Evolutionary conservation across 2,888 invertebrate genomes (phyloP), one percentile per base, ranked within the genome.

Genomic region (Caenorhabditis wallacei): DNA sequence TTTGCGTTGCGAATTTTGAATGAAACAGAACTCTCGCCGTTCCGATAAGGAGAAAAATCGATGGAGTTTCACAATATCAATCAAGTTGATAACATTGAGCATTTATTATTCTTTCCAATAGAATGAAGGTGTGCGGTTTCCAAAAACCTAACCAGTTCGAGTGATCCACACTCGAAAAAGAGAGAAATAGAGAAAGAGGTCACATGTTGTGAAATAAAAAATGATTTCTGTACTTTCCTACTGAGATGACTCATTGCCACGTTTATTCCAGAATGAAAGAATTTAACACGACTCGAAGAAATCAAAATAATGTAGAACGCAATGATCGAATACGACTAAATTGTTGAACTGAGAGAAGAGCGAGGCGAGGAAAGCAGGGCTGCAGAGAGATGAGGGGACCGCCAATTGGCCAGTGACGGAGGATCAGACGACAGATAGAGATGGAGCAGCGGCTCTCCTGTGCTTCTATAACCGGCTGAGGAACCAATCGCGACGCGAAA

Each of bases 391-490:
- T 66, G 64, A 37, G 56, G 51, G 66, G 61, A 30, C 66, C 51
- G 80, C 46, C 69, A 70, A 79, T 64, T 79, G 78, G 78, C 54
- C 70, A 43, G 70, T 64, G 68, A 56, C 30, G 63, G 76, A 81
- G 81, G 71, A 81, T 81, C 75, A 81, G 75, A 81, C 70, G 72
- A 61, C 75, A 81, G 75, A 75, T 66, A 71, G 76, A 59, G 68
- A 81, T 66, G 76, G 81, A 81, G 81, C 81, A 81, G 72, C 71
- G 57, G 64, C 63, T 69, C 61, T 64, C 56, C 68, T 68, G 53
- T 64, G 66, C 72, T 68, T 66, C 75, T 81, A 81, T 81, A 81
- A 81, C 81, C 70, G 66, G 75, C 71, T 57, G 64, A 68, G 46
- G 80, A 71, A 72, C 66, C 66, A 35, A 72, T 66, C 56, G 75